Conservation (phyloP, 2,797 vertebrate species). For the Hylomyscus alleni region DNA sequence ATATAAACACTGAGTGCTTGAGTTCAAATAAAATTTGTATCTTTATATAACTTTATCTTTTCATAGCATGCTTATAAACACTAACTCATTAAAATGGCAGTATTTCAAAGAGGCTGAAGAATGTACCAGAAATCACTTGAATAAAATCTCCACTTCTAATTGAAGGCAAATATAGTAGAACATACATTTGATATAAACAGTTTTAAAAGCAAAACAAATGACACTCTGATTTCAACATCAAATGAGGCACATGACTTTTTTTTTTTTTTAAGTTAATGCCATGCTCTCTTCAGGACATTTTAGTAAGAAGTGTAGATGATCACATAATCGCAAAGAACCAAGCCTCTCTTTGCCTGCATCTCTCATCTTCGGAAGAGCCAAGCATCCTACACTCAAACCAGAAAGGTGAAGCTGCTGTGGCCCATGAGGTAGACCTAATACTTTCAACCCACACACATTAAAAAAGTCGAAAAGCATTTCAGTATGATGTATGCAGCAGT, state of each 20-base stretch:
- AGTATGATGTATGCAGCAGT: neutral
- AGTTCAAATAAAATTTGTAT: constrained; percentile 17
- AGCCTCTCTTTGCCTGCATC: neutral
- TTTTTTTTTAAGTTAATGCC: neutral
- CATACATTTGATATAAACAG: neutral
- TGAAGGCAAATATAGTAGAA: neutral
- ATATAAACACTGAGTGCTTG: neutral
- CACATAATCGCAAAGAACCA: neutral
- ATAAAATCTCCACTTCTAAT: constrained; percentile 22
- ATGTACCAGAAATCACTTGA: neutral
- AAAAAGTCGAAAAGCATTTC: constrained; percentile 6
- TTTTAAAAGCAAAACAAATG: constrained; percentile 50
- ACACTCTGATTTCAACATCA: constrained; percentile 65
- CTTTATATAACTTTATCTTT: neutral
- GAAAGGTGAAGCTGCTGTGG: neutral
- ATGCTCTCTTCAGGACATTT: neutral
- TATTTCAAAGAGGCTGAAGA: constrained; percentile 48
- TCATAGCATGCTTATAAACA: constrained; percentile 36
- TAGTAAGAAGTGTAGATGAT: neutral
- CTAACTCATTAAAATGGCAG: constrained; percentile 31
- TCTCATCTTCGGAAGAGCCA: neutral
- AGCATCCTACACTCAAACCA: neutral
- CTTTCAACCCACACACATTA: neutral
- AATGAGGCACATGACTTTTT: constrained; percentile 19
- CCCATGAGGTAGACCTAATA: neutral